Conservation (phyloP, 2,797 vertebrate genomes). For the Jordanella pulchra region DNA sequence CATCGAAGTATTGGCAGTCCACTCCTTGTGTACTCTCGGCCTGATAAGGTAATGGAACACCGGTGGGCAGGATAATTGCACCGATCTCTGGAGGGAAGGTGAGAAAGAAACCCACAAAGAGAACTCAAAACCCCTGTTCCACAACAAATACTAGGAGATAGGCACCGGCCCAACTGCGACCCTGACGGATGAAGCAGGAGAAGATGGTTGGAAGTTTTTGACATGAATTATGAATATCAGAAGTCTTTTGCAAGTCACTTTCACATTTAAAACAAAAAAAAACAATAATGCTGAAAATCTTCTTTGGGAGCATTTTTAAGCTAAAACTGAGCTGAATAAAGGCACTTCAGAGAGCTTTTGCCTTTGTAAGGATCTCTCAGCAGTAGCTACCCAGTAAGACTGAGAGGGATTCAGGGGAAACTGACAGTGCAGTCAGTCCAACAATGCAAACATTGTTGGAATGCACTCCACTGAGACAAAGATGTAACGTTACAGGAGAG, state of each 20-base stretch:
- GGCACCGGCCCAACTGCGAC: too few species aligned
- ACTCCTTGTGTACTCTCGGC: too few species aligned
- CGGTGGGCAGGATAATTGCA: too few species aligned
- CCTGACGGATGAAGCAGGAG: too few species aligned
- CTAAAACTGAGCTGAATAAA: constrained; percentile 28
- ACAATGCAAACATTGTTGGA: constrained; percentile 75
- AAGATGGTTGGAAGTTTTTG: too few species aligned
- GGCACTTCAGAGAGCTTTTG: constrained; percentile 39
- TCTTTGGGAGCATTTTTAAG: not conserved
- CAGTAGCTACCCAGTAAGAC: constrained; percentile 55
- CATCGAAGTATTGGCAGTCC: too few species aligned
- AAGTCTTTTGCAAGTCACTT: too few species aligned
- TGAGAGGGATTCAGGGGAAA: constrained; percentile 45
- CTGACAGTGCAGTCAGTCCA: constrained; percentile 66
- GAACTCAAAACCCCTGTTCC: too few species aligned
- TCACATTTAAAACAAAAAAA: not conserved
- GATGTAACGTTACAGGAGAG: constrained; percentile 8
- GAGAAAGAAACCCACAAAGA: too few species aligned
- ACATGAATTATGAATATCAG: not conserved
- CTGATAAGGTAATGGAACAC: too few species aligned
- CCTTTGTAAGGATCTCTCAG: constrained; percentile 62
- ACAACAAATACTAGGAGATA: too few species aligned
- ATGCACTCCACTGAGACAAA: constrained; percentile 59
- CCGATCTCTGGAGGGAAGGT: too few species aligned
- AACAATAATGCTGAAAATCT: not conserved